Percentiles rank a stretch among this genome's conserved stretches.
Conservation (phyloP, 2,888 invertebrate genomes). For the Cataglyphis rosenhaueri region DNA sequence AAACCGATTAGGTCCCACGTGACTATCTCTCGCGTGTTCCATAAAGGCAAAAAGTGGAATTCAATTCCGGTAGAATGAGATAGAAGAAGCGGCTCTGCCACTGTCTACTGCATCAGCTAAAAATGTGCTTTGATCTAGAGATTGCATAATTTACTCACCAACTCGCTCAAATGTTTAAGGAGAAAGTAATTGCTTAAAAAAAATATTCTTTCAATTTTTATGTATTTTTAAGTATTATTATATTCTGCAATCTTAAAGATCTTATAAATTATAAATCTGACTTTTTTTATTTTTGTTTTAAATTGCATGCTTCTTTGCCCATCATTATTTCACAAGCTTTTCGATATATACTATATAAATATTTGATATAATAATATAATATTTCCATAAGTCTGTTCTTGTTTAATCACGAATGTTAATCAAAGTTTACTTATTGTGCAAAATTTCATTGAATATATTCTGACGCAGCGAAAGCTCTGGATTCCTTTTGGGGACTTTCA, state of each 20-base stretch:
- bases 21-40: constrained; percentile 45
- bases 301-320: neutral
- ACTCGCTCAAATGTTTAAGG: neutral
- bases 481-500: neutral
- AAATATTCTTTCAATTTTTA: neutral
- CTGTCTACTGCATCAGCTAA: constrained; percentile 54
- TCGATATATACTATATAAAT: neutral
- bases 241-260: neutral
- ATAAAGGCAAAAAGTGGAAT: constrained; percentile 53
- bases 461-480: neutral
- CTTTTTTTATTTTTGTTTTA: neutral
- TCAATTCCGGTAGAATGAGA: constrained; percentile 52
- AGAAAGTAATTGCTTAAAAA: neutral
- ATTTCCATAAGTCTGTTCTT: neutral
- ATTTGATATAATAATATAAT: neutral
- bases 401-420: neutral
- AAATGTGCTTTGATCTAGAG: constrained; percentile 55
- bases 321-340: neutral
- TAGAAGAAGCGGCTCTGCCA: constrained; percentile 35
- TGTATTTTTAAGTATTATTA: neutral
- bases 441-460: neutral
- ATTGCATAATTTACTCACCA: constrained; percentile 1
- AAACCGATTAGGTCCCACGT: constrained; percentile 50
- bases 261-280: constrained; percentile 1
- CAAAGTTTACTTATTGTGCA: neutral